These are phyloP conservation scores for Pangasius macronema DNA, from an alignment of 2,797 vertebrate genomes.

Conservation along the genomic window DNA sequence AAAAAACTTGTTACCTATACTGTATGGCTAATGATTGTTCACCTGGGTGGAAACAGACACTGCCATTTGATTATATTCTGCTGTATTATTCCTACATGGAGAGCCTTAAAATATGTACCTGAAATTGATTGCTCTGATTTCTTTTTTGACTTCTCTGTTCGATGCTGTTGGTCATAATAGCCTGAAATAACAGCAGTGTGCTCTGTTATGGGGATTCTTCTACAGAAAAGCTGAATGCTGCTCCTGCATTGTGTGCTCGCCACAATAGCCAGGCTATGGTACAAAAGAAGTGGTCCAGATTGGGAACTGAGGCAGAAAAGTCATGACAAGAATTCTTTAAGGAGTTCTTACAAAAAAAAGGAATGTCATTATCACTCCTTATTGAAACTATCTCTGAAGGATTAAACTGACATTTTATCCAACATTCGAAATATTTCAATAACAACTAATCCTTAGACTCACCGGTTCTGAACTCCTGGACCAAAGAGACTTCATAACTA, in stretches of 20 bases:
- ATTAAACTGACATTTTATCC: conserved; percentile 33
- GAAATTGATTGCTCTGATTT: neutral
- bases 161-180: neutral
- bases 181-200: conserved; percentile 14
- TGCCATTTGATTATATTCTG: neutral
- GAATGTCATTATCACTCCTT: conserved; percentile 17
- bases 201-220: conserved; percentile 25
- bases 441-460: conserved; percentile 12
- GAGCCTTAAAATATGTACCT: conserved; percentile 12
- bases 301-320: conserved; percentile 10
- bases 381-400: conserved; percentile 22
- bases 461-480: neutral
- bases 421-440: conserved; percentile 21
- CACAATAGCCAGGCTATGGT: conserved; percentile 29
- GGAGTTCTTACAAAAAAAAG: conserved; percentile 15
- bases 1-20: neutral
- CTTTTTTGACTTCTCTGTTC: conserved; percentile 9
- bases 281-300: conserved; percentile 1
- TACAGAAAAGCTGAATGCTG: conserved; percentile 28
- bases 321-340: conserved; percentile 9
- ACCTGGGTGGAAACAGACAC: neutral
- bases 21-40: neutral
- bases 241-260: conserved; percentile 25
- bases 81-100: neutral
- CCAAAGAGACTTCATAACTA: conserved; percentile 12